These are phyloP conservation scores for Anthophora plumipes DNA, from an alignment of 2,888 invertebrate species.

Conservation along the genomic window DNA sequence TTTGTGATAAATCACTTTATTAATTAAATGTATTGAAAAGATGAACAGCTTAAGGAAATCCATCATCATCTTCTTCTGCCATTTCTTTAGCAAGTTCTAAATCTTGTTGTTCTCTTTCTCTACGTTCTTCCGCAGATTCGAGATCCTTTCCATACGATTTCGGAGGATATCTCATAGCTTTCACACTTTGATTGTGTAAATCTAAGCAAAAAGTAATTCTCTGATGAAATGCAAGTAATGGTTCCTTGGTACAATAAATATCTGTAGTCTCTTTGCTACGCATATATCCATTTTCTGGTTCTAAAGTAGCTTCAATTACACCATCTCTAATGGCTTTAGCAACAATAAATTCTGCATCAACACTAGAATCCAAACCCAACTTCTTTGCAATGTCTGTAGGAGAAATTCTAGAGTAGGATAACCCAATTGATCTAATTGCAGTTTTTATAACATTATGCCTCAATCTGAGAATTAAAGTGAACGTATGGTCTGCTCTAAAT, in stretches of 20 bases:
- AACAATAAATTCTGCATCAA: slow-evolving; percentile 99
- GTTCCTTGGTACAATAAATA: slow-evolving; percentile 98
- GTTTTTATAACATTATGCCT: slow-evolving; percentile 99
- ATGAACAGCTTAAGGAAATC: slow-evolving; percentile 86
- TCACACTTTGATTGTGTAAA: slow-evolving; percentile 99
- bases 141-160: slow-evolving; percentile 99
- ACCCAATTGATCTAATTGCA: slow-evolving; percentile 97
- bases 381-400: slow-evolving; percentile 97
- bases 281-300: slow-evolving; percentile 98
- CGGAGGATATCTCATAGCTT: slow-evolving; percentile 99
- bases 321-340: slow-evolving; percentile 99
- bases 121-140: slow-evolving; percentile 97
- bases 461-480: slow-evolving; percentile 96
- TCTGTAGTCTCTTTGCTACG: slow-evolving; percentile 98
- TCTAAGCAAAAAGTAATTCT: slow-evolving; percentile 98
- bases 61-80: slow-evolving; percentile 99
- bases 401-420: slow-evolving; percentile 98
- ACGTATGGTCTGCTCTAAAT: slow-evolving; percentile 97
- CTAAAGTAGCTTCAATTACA: slow-evolving; percentile 98
- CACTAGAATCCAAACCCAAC: slow-evolving; percentile 96
- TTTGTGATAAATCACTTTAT: slow-evolving; percentile 30
- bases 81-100: slow-evolving; percentile 99
- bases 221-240: slow-evolving; percentile 97
- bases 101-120: slow-evolving; percentile 99
- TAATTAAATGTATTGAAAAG: slow-evolving; percentile 24